Conservation (phyloP, 2,113 vertebrate genomes). For the Rattus norvegicus region DNA sequence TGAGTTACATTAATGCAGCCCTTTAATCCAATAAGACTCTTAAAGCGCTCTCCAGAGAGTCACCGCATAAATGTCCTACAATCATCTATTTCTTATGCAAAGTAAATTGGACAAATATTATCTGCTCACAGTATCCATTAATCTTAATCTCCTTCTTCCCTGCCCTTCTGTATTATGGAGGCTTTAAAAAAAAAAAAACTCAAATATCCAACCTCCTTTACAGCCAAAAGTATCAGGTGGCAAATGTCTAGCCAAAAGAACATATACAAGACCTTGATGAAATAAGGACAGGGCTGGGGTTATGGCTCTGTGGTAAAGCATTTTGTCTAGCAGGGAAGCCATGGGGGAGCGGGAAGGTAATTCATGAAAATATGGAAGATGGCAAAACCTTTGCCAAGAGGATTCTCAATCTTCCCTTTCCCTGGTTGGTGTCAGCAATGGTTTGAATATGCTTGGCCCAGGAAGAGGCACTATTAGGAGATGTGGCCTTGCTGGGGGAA, state of each 20-base stretch:
- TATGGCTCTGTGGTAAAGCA: background rate
- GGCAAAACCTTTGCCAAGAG: background rate
- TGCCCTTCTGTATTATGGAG: background rate
- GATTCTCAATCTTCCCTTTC: background rate
- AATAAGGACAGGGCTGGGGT: background rate
- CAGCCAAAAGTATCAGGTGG: background rate
- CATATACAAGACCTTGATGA: background rate
- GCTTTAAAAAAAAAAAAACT: conserved; percentile 3
- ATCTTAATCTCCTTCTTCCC: conserved; percentile 32
- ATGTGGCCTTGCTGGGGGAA: no score
- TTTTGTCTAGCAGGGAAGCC: background rate
- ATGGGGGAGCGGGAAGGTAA: background rate
- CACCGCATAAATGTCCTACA: background rate
- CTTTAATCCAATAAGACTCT: conserved; percentile 15
- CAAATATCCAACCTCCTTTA: background rate
- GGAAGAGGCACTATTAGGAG: no score
- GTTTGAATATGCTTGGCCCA: no score
- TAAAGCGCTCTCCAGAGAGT: conserved; percentile 50
- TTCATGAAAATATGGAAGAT: background rate
- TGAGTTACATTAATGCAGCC: background rate
- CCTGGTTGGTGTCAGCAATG: background rate
- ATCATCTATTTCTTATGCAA: conserved; percentile 27
- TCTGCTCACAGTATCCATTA: background rate
- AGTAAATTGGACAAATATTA: conserved; percentile 40
- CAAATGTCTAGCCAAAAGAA: background rate